Percentiles rank a stretch among this genome's conserved stretches.
phyloP scores from a whole-genome alignment of 2,888 invertebrate species.

The Watsonalla cultraria region DNA sequence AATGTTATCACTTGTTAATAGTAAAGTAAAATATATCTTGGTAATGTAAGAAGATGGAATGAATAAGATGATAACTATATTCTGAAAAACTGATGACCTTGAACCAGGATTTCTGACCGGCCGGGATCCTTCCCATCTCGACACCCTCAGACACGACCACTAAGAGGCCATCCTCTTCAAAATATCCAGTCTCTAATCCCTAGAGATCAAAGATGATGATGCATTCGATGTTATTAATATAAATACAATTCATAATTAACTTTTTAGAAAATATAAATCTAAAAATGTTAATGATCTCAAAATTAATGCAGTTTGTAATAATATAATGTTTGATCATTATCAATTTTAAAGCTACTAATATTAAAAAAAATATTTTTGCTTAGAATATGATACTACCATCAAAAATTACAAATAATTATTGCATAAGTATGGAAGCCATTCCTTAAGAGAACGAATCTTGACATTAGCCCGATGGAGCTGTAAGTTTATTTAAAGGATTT shows the following conservation, averaged over 20 bases:
- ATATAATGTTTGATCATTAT: too few relatives aligned
- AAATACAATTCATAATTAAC: constrained; percentile 1
- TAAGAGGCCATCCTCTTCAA: constrained; percentile 78
- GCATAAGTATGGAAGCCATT: too few relatives aligned
- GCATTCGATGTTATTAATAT: constrained; percentile 47
- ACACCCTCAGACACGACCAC: constrained; percentile 81
- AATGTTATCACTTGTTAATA: too few relatives aligned
- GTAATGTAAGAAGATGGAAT: constrained; percentile 54
- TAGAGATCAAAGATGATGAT: constrained; percentile 63
- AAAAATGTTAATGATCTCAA: too few relatives aligned
- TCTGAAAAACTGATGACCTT: constrained; percentile 78
- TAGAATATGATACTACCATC: too few relatives aligned
- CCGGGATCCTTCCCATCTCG: constrained; percentile 81
- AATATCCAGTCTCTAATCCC: constrained; percentile 80
- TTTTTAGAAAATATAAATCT: neutral
- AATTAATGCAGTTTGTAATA: too few relatives aligned
- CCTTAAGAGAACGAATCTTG: constrained; percentile 5
- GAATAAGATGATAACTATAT: constrained; percentile 39
- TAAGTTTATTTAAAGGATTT: constrained; percentile 29
- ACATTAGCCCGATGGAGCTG: constrained; percentile 47
- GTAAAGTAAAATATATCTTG: too few relatives aligned
- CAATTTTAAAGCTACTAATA: too few relatives aligned
- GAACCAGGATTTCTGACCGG: constrained; percentile 81
- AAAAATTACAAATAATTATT: too few relatives aligned
- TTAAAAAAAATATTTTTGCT: too few relatives aligned